These are phyloP conservation scores for Myrmophylax atrothorax DNA, from an alignment of 2,113 vertebrate genomes.

Conservation along the genomic window DNA sequence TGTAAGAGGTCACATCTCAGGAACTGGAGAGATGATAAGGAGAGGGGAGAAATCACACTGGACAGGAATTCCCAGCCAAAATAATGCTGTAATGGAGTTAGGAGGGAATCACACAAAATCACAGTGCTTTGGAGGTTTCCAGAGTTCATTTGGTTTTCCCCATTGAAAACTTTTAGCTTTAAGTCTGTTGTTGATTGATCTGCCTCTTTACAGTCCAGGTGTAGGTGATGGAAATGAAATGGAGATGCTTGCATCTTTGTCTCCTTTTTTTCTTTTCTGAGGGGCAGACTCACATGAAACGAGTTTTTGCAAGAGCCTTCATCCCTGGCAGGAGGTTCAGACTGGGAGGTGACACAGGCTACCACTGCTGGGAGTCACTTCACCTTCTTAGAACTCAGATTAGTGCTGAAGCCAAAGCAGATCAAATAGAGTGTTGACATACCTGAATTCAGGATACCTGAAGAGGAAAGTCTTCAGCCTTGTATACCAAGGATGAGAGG, in stretches of 20 bases:
- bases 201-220: neutral
- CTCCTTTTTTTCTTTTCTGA: neutral
- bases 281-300: neutral
- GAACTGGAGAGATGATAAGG: neutral
- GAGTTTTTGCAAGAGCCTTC: neutral
- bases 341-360: neutral
- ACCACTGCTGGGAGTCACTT: neutral
- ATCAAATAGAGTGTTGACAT: neutral
- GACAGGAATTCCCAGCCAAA: neutral
- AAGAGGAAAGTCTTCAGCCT: neutral
- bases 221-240: neutral
- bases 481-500: neutral
- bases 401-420: neutral
- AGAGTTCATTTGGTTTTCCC: neutral
- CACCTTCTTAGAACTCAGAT: neutral
- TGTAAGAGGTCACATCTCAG: neutral
- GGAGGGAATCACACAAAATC: neutral
- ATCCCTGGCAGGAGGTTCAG: neutral
- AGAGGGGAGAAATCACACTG: neutral
- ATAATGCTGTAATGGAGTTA: neutral
- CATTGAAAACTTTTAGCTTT: neutral
- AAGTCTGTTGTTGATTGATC: neutral
- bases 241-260: neutral
- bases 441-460: neutral
- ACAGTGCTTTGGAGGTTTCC: neutral